Evolutionary conservation across 2,888 invertebrate genomes (phyloP), one percentile per base, ranked within the genome.

Genomic region (Mechanitis mazaeus): DNA sequence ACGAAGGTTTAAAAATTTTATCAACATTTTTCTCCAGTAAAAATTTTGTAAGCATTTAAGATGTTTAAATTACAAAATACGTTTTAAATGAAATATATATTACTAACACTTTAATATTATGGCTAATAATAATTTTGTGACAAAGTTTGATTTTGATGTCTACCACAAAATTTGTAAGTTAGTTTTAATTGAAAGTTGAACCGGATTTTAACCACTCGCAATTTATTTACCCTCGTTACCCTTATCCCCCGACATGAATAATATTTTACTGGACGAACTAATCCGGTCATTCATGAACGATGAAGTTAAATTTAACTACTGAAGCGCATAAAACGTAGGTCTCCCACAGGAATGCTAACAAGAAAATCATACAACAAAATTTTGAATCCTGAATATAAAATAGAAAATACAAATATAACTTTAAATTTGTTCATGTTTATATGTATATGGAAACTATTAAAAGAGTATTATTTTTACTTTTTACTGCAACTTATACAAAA

Each of bases 261-360:
- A 63, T 60, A 56, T 63, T 61, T 61, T 55, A 55, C 54, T 38
- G 57, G 47, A 56, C 54, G 50, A 58, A 60, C 42, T 54, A 56
- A 59, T 57, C 54, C 46, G 47, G 33, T 63, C 60, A 56, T 65
- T 56, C 59, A 59, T 59, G 58, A 59, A 57, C 56, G 56, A 54
- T 54, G 45, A 35, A 59, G 59, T 63, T 60, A 66, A 50, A 65
- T 66, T 66, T 63, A 59, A 66, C 59, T 63, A 64, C 55, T 58
- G 59, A 54, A 56, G 35, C 58, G 58, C 57, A 54, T 65, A 55
- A 61, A 65, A 62, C 56, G 50, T 54, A 54, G 45, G 28, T 38
- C 59, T 62, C 63, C 62, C 59, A 45, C 7, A 56, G 65, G 67
- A 31, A 55, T 56, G 45, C 56, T 65, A 28, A 55, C 54, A 53